Percentiles rank a stretch among this genome's conserved stretches.
phyloP scores from a whole-genome alignment of 2,888 invertebrate genomes.

The Hydrotaea diabolus region DNA sequence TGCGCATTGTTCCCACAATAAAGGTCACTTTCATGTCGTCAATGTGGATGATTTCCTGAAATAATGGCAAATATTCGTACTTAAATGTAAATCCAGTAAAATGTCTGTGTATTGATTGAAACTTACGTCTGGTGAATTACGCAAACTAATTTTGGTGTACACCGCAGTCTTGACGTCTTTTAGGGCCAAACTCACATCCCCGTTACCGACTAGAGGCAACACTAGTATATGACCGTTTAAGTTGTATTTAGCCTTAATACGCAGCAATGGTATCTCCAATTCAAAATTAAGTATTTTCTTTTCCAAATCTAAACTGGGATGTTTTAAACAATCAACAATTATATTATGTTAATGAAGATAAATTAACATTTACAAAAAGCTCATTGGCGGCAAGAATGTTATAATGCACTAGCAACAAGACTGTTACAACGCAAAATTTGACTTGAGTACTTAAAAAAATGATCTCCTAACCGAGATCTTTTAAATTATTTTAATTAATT shows the following conservation, averaged over 20 bases:
- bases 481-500: no score
- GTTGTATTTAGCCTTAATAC: slow-evolving; percentile 83
- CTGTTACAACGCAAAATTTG: no score
- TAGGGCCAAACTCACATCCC: slow-evolving; percentile 82
- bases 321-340: no score
- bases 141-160: slow-evolving; percentile 81
- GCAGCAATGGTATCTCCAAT: slow-evolving; percentile 82
- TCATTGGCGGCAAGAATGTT: no score
- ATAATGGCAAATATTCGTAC: neutral
- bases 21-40: slow-evolving; percentile 83
- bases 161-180: slow-evolving; percentile 83
- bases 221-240: slow-evolving; percentile 83
- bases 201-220: slow-evolving; percentile 83
- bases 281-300: slow-evolving; percentile 82
- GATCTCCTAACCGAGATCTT: no score
- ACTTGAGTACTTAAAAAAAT: no score
- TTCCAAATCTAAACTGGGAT: slow-evolving; percentile 81
- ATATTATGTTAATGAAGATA: no score
- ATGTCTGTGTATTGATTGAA: no score
- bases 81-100: neutral
- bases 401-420: no score
- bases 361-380: no score
- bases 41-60: slow-evolving; percentile 81
- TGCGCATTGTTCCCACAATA: slow-evolving; percentile 82
- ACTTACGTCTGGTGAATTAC: slow-evolving; percentile 79